Evolutionary conservation across 2,797 vertebrate genomes (phyloP), one percentile per base, ranked within the genome.

Genomic region (Enteromius unitaeniatus): DNA sequence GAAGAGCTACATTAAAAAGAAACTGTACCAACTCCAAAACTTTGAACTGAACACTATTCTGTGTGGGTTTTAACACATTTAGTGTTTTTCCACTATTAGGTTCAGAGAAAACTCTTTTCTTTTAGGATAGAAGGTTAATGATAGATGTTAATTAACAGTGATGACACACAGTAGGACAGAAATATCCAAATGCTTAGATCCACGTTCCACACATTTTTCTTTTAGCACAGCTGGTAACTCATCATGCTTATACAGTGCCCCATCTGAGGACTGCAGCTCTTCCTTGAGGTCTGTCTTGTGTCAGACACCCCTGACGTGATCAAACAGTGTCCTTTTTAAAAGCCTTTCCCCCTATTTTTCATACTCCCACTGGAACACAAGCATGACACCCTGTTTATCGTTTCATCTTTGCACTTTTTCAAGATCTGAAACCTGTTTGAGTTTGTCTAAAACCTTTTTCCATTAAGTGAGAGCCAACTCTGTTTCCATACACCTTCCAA

Each of bases 311-410:
- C 82, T 75, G 58, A 73, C 53, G n/a, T 67, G 76, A 86, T 88
- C 73, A 88, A 86, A 88, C 78, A 69, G 64, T 78, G 67, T 69
- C 53, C 23, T 62, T 85, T 83, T 87, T 70, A 75, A 87, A 86
- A 68, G 67, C 64, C 67, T 83, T 83, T 85, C 72, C 84, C 80
- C 64, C 69, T 51, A 67, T 75, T 70, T 85, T 87, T 69, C 78
- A 83, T 83, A 85, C 70, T 86, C 73, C 78, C 79, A 49, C 28
- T 72, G 79, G 68, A 83, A 78, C 67, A 79, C 51, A 86, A 53
- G 21, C 47, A 69, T 86, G 85, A 87, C 87, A 90, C 49, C 53
- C 53, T 87, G 82, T 87, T 90, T 89, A 88, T 84, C 64, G 34
- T 70, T 69, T 78, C 75, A 64, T 76, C 78, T 76, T 85, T 84